Conservation (phyloP, 2,797 vertebrate genomes). For the Garrulus glandarius region DNA sequence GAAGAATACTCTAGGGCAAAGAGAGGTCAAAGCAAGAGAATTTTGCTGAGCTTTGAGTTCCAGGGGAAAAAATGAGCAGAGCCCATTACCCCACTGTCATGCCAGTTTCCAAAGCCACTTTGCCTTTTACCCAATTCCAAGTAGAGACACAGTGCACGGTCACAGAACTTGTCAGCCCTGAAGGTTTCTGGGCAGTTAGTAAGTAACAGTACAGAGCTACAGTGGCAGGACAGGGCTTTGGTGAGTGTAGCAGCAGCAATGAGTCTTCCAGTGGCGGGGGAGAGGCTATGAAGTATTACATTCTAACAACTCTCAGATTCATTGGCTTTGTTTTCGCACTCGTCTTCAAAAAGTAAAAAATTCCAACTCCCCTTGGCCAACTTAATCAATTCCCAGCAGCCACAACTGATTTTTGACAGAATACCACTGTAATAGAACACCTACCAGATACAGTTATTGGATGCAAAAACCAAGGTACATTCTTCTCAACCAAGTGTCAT, state of each 20-base stretch:
- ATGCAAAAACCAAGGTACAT: background rate
- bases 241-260: background rate
- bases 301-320: background rate
- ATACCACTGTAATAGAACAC: background rate
- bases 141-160: background rate
- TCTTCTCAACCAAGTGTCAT: background rate
- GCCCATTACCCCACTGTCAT: background rate
- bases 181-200: background rate
- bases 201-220: background rate
- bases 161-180: background rate
- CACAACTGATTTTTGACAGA: background rate
- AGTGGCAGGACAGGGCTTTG: background rate
- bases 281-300: background rate
- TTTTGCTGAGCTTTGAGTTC: background rate
- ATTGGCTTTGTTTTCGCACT: background rate
- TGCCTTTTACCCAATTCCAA: background rate
- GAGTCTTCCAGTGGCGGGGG: background rate
- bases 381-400: background rate
- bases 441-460: background rate
- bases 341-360: background rate
- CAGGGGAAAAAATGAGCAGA: background rate
- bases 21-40: background rate
- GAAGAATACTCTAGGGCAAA: background rate
- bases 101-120: background rate
- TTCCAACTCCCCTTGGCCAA: background rate